These are phyloP conservation scores for Morone saxatilis DNA, from an alignment of 2,113 vertebrate genomes.

Conservation along the genomic window DNA sequence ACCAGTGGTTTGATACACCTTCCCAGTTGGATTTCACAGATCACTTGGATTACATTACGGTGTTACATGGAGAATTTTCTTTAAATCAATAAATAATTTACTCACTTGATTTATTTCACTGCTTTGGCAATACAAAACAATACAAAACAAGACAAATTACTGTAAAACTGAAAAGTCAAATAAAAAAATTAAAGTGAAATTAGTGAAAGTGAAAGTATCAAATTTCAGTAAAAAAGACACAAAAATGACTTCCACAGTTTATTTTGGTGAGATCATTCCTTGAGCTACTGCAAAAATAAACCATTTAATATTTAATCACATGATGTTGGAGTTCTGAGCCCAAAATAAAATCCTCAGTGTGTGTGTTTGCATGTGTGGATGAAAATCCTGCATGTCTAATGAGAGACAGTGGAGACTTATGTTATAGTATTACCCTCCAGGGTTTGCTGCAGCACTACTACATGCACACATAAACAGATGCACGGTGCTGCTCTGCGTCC, in stretches of 20 bases:
- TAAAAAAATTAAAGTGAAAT: neutral
- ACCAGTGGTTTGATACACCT: neutral
- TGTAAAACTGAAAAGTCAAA: neutral
- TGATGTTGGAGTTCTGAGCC: neutral
- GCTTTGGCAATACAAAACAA: too few species aligned
- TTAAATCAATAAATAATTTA: neutral
- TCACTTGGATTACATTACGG: neutral
- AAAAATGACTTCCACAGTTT: neutral
- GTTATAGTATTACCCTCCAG: neutral
- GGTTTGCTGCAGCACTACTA: slow-evolving; percentile 21
- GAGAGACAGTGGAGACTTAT: neutral
- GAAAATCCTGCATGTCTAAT: slow-evolving; percentile 7
- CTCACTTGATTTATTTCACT: neutral
- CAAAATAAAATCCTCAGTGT: slow-evolving; percentile 22
- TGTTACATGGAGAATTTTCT: neutral
- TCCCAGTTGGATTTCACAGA: neutral
- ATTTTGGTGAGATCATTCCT: neutral
- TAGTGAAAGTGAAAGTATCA: neutral
- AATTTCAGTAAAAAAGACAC: neutral
- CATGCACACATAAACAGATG: neutral
- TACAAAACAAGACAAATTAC: neutral
- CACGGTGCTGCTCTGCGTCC: slow-evolving; percentile 8
- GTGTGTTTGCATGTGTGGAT: neutral
- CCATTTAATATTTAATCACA: slow-evolving; percentile 31
- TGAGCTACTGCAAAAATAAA: slow-evolving; percentile 32